phyloP scores from a whole-genome alignment of 1,140 invertebrate species.

The Macrobrachium rosenbergii region DNA sequence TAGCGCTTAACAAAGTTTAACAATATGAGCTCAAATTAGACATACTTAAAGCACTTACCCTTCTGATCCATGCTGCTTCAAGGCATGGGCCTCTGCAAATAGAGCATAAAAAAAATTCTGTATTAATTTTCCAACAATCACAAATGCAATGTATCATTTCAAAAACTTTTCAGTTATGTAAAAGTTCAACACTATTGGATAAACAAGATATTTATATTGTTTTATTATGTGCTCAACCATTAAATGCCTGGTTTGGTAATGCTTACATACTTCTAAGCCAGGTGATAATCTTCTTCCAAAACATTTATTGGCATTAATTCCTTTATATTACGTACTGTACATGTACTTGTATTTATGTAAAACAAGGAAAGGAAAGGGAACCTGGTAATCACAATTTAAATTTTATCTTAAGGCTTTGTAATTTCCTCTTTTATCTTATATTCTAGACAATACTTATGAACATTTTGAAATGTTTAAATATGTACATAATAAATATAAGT shows the following conservation, averaged over 20 bases:
- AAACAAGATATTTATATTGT: background rate
- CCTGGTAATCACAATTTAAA: no score
- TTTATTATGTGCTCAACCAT: background rate
- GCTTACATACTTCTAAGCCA: no score
- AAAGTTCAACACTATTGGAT: background rate
- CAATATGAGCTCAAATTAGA: background rate
- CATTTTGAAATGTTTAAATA: no score
- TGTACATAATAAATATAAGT: no score
- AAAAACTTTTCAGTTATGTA: background rate
- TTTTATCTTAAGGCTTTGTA: no score
- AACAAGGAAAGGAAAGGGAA: no score
- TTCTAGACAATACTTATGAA: no score
- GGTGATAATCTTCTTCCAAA: no score
- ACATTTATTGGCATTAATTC: no score
- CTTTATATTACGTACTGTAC: no score
- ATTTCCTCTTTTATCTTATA: no score
- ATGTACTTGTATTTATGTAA: no score
- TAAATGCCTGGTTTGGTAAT: background rate
- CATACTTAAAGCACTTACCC: slow-evolving; percentile 26
- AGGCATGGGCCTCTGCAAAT: slow-evolving; percentile 50
- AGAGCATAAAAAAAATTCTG: background rate
- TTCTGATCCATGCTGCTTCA: slow-evolving; percentile 42
- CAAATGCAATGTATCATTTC: background rate
- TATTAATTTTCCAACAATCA: background rate
- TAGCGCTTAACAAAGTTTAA: background rate